These are phyloP conservation scores for Halichoerus grypus DNA, from an alignment of 2,113 vertebrate species.

Conservation along the genomic window DNA sequence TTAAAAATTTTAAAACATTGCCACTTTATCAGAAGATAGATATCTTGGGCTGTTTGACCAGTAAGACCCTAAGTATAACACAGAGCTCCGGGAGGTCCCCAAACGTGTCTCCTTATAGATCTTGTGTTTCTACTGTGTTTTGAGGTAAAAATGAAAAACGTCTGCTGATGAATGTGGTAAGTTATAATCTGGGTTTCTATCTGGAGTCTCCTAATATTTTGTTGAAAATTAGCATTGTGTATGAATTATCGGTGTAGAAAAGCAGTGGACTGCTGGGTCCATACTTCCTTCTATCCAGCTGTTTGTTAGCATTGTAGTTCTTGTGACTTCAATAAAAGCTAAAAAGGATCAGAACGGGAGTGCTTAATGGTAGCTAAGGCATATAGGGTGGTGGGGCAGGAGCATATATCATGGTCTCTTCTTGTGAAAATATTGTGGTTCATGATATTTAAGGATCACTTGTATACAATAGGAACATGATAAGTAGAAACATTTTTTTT, in stretches of 20 bases:
- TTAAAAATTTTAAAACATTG: neutral
- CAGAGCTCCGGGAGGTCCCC: too few relatives aligned
- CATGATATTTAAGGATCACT: conserved; percentile 18
- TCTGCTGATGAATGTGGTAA: neutral
- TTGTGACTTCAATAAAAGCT: neutral
- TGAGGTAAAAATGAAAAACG: neutral
- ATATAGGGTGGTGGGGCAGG: accelerated
- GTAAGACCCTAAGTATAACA: too few relatives aligned
- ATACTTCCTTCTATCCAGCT: neutral
- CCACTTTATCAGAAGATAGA: neutral
- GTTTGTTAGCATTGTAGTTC: neutral
- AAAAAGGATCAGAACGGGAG: neutral
- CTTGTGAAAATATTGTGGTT: neutral
- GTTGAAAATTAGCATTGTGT: neutral
- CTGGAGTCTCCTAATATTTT: neutral
- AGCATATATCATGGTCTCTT: neutral
- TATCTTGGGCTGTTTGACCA: too few relatives aligned
- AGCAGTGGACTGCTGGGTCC: neutral
- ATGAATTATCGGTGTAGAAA: neutral
- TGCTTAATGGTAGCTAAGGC: neutral
- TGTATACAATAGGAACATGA: neutral
- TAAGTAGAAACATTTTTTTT: conserved; percentile 42
- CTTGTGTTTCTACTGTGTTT: neutral
- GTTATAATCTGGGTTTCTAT: neutral
- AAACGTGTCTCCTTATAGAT: accelerated